phyloP scores from a whole-genome alignment of 1,140 invertebrate genomes.

The Rhyzopertha dominica region DNA sequence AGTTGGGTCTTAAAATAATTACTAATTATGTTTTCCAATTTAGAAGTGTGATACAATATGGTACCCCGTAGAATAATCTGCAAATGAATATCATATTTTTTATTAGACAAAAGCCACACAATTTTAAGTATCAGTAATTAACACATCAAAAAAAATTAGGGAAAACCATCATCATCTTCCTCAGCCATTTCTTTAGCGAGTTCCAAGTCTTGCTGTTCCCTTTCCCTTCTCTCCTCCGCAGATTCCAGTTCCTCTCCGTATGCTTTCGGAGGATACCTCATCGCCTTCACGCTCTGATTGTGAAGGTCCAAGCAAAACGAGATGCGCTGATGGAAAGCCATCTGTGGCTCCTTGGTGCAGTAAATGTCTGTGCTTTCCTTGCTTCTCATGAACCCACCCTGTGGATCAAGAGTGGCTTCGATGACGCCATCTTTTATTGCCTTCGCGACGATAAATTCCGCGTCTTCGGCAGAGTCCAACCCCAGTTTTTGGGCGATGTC shows the following conservation, averaged over 20 bases:
- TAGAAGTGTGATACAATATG: too few species aligned
- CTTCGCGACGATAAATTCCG: slow-evolving; percentile 98
- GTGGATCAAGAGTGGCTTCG: slow-evolving; percentile 93
- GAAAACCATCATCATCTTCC: slow-evolving; percentile 93
- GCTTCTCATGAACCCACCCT: slow-evolving; percentile 93
- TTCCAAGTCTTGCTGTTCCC: slow-evolving; percentile 96
- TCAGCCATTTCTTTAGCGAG: slow-evolving; percentile 98
- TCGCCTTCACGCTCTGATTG: slow-evolving; percentile 97
- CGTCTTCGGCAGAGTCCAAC: slow-evolving; percentile 93
- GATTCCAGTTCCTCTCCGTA: slow-evolving; percentile 98
- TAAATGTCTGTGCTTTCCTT: slow-evolving; percentile 97
- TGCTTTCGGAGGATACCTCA: slow-evolving; percentile 97
- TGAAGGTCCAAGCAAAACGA: slow-evolving; percentile 97
- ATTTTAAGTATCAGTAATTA: too few species aligned
- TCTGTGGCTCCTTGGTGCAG: slow-evolving; percentile 91
- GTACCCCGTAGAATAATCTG: too few species aligned
- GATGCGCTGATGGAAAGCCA: slow-evolving; percentile 97
- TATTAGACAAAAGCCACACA: too few species aligned
- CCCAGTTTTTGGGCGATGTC: slow-evolving; percentile 93
- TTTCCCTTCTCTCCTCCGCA: slow-evolving; percentile 90
- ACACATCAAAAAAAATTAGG: too few species aligned
- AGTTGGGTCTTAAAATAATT: too few species aligned
- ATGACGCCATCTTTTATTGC: slow-evolving; percentile 99
- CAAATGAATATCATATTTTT: too few species aligned
- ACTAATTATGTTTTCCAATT: too few species aligned